phyloP scores from a whole-genome alignment of 2,113 vertebrate genomes.

The Octodon degus region DNA sequence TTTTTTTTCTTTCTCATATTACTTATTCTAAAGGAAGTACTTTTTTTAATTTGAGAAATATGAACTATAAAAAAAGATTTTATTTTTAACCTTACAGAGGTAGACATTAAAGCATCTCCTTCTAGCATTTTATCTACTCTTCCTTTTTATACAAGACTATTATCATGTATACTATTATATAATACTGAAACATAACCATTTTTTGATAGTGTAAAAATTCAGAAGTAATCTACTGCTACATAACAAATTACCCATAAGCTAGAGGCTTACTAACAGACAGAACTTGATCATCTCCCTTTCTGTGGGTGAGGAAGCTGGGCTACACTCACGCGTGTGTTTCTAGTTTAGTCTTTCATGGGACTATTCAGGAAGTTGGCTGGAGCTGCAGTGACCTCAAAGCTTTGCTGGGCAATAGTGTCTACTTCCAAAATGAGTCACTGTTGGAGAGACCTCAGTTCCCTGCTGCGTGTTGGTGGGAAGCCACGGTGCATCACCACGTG shows the following conservation, averaged over 20 bases:
- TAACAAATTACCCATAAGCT: not conserved
- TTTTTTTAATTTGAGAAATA: not conserved
- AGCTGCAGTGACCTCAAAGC: not conserved
- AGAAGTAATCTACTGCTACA: not conserved
- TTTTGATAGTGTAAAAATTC: not conserved
- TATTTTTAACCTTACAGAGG: not conserved
- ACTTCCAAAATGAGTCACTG: not conserved
- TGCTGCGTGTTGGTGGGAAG: not conserved
- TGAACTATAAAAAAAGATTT: not conserved
- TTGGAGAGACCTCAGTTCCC: not conserved
- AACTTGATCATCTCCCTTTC: not conserved
- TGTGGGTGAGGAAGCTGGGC: not conserved
- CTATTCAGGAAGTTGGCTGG: not conserved
- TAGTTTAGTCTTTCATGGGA: not conserved
- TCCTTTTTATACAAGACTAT: not conserved
- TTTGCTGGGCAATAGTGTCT: not conserved
- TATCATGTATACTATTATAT: not conserved
- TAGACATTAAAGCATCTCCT: not conserved
- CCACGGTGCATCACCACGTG: not conserved
- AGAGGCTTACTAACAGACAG: not conserved
- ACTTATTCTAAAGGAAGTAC: not conserved
- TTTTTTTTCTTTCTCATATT: conserved; percentile 10
- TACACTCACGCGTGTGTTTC: not conserved
- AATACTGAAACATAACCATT: not conserved
- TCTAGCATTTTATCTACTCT: not conserved